phyloP scores from a whole-genome alignment of 2,113 vertebrate genomes.

The Canis aureus region DNA sequence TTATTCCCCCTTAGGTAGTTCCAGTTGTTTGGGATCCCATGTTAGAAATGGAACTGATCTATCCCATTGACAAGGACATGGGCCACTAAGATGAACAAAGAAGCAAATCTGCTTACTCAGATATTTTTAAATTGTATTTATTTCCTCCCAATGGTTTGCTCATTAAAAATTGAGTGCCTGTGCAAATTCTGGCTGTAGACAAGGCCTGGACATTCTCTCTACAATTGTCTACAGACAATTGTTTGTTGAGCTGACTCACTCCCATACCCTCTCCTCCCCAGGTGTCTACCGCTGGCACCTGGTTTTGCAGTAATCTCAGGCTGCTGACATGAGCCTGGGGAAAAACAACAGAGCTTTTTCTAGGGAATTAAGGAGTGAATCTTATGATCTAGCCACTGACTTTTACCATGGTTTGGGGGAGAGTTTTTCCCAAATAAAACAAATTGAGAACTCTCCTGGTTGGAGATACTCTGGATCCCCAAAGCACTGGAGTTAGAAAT shows the following conservation, averaged over 20 bases:
- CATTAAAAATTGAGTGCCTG: not conserved
- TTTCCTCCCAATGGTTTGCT: slow-evolving; percentile 39
- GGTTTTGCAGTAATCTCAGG: not conserved
- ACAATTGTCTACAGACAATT: not conserved
- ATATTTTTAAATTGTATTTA: slow-evolving; percentile 32
- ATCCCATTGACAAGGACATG: not conserved
- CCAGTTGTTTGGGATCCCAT: not conserved
- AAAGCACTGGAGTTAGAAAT: not conserved
- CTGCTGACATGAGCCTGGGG: not conserved
- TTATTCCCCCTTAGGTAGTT: not conserved
- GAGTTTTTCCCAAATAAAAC: slow-evolving; percentile 50
- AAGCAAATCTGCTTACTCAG: not conserved
- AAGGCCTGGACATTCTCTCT: not conserved
- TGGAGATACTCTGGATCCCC: not conserved
- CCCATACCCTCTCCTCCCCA: not conserved
- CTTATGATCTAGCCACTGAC: not conserved
- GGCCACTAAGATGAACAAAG: not conserved
- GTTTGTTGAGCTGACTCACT: slow-evolving; percentile 51
- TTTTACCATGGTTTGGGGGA: not conserved
- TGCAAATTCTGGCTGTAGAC: not conserved
- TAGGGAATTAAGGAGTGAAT: not conserved
- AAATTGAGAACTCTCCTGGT: not conserved
- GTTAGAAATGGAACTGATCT: not conserved
- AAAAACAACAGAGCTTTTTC: slow-evolving; percentile 45
- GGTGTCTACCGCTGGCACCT: not conserved